A percentile compares a stretch with the other conserved stretches of the same genome.
These are phyloP conservation scores for Drosophila sp. DNA, from an alignment of 1,140 invertebrate genomes.

Conservation along the genomic window DNA sequence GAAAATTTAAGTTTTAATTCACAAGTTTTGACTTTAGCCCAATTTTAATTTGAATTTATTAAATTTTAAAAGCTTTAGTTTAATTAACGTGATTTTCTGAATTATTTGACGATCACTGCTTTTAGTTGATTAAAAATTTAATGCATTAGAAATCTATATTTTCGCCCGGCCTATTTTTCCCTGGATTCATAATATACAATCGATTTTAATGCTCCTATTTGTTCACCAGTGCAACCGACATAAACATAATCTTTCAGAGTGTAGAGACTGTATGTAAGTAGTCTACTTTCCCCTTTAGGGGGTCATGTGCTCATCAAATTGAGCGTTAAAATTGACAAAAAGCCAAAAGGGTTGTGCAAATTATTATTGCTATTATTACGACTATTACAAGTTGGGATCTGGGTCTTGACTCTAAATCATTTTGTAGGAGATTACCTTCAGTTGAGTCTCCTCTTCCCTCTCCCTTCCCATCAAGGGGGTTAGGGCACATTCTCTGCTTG, in stretches of 20 bases:
- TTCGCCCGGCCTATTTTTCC: too few relatives aligned
- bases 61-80: too few relatives aligned
- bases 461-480: neutral
- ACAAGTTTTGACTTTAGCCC: too few relatives aligned
- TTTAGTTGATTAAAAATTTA: too few relatives aligned
- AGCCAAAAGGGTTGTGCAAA: slow-evolving; percentile 74
- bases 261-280: too few relatives aligned
- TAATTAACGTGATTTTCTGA: too few relatives aligned
- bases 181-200: slow-evolving; percentile 69
- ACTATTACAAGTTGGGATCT: slow-evolving; percentile 61
- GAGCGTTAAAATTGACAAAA: slow-evolving; percentile 71
- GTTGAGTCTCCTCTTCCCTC: neutral
- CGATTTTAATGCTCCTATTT: slow-evolving; percentile 59
- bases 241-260: too few relatives aligned
- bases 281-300: neutral
- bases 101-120: too few relatives aligned
- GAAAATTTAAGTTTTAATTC: too few relatives aligned
- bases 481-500: neutral
- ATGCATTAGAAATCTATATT: too few relatives aligned
- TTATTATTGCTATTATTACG: slow-evolving; percentile 77
- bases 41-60: too few relatives aligned
- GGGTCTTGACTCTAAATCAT: slow-evolving; percentile 55
- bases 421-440: slow-evolving; percentile 54
- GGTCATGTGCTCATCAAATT: slow-evolving; percentile 55
- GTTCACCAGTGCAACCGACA: too few relatives aligned